Evolutionary conservation across 1,140 invertebrate species (phyloP).

Genomic region (Conus ventricosus): DNA sequence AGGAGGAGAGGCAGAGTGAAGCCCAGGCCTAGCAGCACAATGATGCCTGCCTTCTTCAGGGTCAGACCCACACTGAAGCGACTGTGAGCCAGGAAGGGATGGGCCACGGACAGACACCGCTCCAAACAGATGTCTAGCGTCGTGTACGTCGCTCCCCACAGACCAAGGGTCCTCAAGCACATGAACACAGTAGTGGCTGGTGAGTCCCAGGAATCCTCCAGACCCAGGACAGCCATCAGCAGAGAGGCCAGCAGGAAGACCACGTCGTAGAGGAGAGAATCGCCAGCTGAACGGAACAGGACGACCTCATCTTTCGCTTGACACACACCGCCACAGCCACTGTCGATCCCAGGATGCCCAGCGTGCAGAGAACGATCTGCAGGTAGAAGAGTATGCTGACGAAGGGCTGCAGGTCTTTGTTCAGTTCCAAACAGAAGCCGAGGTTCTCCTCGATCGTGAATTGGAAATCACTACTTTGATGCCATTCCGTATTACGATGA

Average conservation of each 20-base stretch:
- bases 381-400: constrained; percentile 3
- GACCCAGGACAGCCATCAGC: neutral
- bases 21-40: constrained; percentile 10
- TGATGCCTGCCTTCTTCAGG: neutral
- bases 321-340: constrained; percentile 1
- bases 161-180: neutral
- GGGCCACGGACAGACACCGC: neutral
- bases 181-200: constrained; percentile 10
- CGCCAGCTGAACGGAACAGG: constrained; percentile 16
- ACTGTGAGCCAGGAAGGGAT: constrained; percentile 22
- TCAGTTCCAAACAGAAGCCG: constrained; percentile 16
- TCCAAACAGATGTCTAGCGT: constrained; percentile 22
- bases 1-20: constrained; percentile 27
- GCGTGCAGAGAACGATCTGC: constrained; percentile 8
- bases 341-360: constrained; percentile 3
- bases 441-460: constrained; percentile 26
- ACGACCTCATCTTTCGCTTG: neutral
- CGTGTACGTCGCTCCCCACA: constrained; percentile 29
- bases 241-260: constrained; percentile 13
- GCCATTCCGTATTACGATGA: too few species aligned
- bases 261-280: constrained; percentile 13
- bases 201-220: neutral
- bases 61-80: constrained; percentile 2
- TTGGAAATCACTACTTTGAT: neutral
- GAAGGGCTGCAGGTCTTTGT: neutral